Evolutionary conservation across 2,797 vertebrate genomes (phyloP).

Genomic region (Limnodromus scolopaceus): DNA sequence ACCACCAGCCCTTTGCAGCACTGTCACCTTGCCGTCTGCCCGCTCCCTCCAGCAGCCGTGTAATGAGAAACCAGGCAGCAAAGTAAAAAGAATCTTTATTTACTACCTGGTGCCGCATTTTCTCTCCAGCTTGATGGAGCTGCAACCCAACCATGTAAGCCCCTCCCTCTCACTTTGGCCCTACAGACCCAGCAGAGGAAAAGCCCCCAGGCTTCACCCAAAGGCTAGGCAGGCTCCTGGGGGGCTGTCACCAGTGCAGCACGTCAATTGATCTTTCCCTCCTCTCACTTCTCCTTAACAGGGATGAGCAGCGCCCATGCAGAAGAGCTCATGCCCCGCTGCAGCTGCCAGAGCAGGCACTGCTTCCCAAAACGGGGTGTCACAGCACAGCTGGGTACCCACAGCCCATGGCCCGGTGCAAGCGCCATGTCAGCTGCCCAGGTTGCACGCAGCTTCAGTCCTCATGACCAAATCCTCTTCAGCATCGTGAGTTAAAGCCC

Average conservation of each 20-base stretch:
- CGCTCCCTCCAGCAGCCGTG: background rate
- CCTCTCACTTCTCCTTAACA: background rate
- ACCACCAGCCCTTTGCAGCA: background rate
- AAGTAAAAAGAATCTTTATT: constrained; percentile 43
- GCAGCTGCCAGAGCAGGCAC: background rate
- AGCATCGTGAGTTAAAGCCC: background rate
- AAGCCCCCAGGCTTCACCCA: background rate
- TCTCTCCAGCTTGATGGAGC: background rate
- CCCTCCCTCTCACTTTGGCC: background rate
- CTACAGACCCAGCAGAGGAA: background rate
- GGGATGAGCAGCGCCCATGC: background rate
- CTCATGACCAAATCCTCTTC: background rate
- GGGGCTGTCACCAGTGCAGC: fast-evolving
- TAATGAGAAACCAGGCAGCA: constrained; percentile 38
- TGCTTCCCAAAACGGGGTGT: background rate
- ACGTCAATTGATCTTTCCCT: fast-evolving
- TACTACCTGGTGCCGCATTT: constrained; percentile 27
- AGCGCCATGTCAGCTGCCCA: background rate
- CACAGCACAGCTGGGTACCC: background rate
- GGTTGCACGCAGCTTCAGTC: background rate
- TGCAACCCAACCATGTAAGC: background rate
- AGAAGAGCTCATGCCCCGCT: fast-evolving
- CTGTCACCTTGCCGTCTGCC: constrained; percentile 23
- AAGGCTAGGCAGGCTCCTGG: background rate
- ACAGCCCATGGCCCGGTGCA: fast-evolving